These are phyloP conservation scores for Lepidonotus clava DNA, from an alignment of 2,888 invertebrate genomes.

Conservation along the genomic window DNA sequence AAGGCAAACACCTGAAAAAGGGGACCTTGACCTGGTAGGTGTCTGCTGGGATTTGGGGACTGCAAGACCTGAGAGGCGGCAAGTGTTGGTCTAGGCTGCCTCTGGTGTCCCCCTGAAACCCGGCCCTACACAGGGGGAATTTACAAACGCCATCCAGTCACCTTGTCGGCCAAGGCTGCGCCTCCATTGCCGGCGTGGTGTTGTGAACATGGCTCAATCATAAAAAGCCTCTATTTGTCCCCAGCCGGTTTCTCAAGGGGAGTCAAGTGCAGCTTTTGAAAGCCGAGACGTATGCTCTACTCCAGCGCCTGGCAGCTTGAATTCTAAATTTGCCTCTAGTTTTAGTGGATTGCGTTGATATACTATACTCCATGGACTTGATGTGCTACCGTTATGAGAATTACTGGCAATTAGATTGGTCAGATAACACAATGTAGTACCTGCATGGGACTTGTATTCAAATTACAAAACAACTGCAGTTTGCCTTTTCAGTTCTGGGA, in stretches of 20 bases:
- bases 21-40: slow-evolving; percentile 13
- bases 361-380: no score
- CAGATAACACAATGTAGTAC: no score
- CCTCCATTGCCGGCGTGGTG: neutral
- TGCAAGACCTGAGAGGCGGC: no score
- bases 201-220: neutral
- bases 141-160: slow-evolving; percentile 13
- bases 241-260: slow-evolving; percentile 21
- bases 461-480: no score
- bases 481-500: no score
- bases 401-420: no score
- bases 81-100: neutral
- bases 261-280: slow-evolving; percentile 21
- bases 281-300: slow-evolving; percentile 18
- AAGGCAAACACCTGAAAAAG: no score
- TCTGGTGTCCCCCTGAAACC: slow-evolving; percentile 9
- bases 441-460: no score
- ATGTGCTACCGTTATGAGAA: no score
- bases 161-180: neutral
- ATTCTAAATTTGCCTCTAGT: slow-evolving; percentile 12
- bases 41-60: no score
- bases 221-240: slow-evolving; percentile 15
- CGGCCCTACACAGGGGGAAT: neutral
- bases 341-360: no score
- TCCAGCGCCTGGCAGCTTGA: neutral